These are phyloP conservation scores for Sceliomorpha sp. DNA, from an alignment of 2,888 invertebrate species.

Conservation along the genomic window DNA sequence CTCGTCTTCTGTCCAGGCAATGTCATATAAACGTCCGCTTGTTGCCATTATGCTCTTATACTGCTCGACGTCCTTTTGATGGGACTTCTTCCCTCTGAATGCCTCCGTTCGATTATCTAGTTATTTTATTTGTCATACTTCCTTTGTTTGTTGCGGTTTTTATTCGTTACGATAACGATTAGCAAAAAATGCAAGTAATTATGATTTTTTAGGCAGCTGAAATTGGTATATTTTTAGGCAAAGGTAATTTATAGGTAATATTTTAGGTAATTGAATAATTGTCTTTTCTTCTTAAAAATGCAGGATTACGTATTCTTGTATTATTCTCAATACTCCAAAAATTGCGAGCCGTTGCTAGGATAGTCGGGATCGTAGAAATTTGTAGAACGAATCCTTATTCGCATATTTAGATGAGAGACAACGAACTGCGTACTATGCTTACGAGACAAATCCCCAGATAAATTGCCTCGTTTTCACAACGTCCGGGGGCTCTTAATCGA, in stretches of 20 bases:
- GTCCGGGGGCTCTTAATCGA: slow-evolving; percentile 36
- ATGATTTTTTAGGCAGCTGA: no score
- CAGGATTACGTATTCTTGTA: no score
- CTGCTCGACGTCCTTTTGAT: slow-evolving; percentile 5
- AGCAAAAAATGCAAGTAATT: no score
- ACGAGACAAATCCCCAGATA: slow-evolving; percentile 28
- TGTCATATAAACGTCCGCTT: slow-evolving; percentile 5
- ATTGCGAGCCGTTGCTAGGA: no score
- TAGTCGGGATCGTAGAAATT: no score
- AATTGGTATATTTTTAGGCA: no score
- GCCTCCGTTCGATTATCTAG: slow-evolving; percentile 8
- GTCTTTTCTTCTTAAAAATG: no score
- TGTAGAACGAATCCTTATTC: slow-evolving; percentile 13
- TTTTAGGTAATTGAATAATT: no score
- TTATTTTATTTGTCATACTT: neutral
- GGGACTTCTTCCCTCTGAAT: slow-evolving; percentile 3
- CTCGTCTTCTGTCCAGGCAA: slow-evolving; percentile 1
- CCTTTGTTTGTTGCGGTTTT: no score
- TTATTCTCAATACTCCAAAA: no score
- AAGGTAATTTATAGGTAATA: no score
- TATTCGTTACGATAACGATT: no score
- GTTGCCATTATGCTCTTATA: slow-evolving; percentile 7
- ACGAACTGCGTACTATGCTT: slow-evolving; percentile 21
- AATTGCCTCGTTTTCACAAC: slow-evolving; percentile 40
- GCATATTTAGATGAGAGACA: slow-evolving; percentile 20